Base-by-base conservation (phyloP, 2,888 invertebrate species). In the Heliconius aoede region DNA sequence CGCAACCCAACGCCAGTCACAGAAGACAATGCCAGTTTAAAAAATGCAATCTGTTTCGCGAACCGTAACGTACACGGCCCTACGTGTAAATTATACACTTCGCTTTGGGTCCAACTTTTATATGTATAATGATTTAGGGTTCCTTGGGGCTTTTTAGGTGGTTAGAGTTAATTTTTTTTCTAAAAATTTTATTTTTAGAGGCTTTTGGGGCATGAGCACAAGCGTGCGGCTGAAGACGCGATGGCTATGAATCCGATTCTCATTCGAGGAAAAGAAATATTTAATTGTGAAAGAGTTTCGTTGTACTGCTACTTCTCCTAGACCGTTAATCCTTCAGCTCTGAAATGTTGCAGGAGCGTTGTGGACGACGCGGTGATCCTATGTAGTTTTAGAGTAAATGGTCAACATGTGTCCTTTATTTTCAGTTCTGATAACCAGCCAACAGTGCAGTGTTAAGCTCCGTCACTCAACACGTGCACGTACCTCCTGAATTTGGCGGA, bases 1-100 rank as follows among this genome's bases (percentile, higher is more conserved):
- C 82, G 78, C 82, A 51, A 78, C 89, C 81, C 83, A 79, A 82
- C 79, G 81, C 81, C 80, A 82, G 76, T 79, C 81, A 82, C 79
- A 87, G 85, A 85, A 85, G 91, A 92, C 91, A 92, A 92, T 91
- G 91, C 89, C 88, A 81, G 80, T 85, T 85, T 87, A 87, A 89
- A 88, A 83, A 80, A 69, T 76, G 86, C 86, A 86, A 85, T 87
- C 85, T 85, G 87, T 81, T 80, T 81, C 81, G 68, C 84, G 80
- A 81, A 84, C 84, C 88, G 87, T 86, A 85, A 86, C 87, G 58
- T 72, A 82, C 81, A 80, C 85, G 84, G 85, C 83, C 84, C 83
- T 82, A 80, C 80, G 78, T 84, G 84, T 84, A 78, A 83, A 84
- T 83, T 83, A 86, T 80, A 78, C 74, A 77, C 76, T 69, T 55